Percentiles rank a stretch among this genome's conserved stretches.
Evolutionary conservation across 2,888 invertebrate species (phyloP).

Genomic region (Napeogenes sylphis): DNA sequence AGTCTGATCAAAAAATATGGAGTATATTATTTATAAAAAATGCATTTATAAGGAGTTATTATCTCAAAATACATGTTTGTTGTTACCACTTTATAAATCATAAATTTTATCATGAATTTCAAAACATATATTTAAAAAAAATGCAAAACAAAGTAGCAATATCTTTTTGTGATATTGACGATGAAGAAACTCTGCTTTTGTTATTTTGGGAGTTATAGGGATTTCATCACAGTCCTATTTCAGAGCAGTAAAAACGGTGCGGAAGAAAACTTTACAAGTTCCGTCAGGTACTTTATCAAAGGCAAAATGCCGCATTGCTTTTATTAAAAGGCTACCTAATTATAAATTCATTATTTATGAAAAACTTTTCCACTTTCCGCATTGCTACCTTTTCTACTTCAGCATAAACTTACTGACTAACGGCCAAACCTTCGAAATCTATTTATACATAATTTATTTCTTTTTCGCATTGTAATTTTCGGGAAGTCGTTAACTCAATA

Average conservation of each 20-base stretch:
- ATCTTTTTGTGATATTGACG: not conserved
- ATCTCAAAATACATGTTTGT: no score
- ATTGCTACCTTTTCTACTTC: conserved; percentile 29
- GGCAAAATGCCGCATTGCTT: conserved; percentile 25
- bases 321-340: conserved; percentile 32
- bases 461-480: not conserved
- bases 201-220: conserved; percentile 9
- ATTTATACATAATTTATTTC: conserved; percentile 18
- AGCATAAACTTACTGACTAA: conserved; percentile 23
- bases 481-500: not conserved
- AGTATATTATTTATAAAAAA: not conserved
- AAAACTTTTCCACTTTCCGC: conserved; percentile 30
- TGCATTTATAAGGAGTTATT: not conserved
- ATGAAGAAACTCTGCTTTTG: not conserved
- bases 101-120: no score
- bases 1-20: not conserved
- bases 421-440: conserved; percentile 25
- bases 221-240: conserved; percentile 21
- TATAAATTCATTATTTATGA: conserved; percentile 32
- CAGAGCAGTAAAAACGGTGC: conserved; percentile 17
- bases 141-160: no score
- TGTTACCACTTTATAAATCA: no score
- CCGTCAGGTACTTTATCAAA: conserved; percentile 28
- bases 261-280: conserved; percentile 24
- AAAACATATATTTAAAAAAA: not conserved